These are phyloP conservation scores for Dascillus cervinus DNA, from an alignment of 2,888 invertebrate genomes.

Conservation along the genomic window DNA sequence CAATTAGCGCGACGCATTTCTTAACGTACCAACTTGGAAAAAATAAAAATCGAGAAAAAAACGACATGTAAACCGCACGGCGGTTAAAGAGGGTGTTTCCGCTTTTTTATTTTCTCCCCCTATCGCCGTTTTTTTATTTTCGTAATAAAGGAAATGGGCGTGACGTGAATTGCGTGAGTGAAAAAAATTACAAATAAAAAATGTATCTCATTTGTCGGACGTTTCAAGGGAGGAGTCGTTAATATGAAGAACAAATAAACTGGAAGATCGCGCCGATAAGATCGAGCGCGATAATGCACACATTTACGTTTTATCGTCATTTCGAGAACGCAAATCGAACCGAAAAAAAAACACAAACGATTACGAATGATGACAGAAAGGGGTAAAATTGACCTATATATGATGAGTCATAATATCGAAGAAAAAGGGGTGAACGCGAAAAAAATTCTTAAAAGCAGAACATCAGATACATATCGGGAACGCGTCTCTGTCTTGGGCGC, in stretches of 20 bases:
- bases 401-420: slow-evolving; percentile 20
- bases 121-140: slow-evolving; percentile 13
- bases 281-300: too few relatives aligned
- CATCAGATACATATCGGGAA: slow-evolving; percentile 4
- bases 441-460: slow-evolving; percentile 2
- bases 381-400: slow-evolving; percentile 20
- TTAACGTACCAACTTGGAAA: too few relatives aligned
- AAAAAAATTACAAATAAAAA: slow-evolving; percentile 39
- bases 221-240: slow-evolving; percentile 29
- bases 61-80: slow-evolving; percentile 7
- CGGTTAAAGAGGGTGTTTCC: slow-evolving; percentile 17
- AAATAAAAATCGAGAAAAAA: too few relatives aligned
- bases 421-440: slow-evolving; percentile 17
- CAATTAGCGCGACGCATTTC: too few relatives aligned
- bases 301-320: too few relatives aligned
- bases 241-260: slow-evolving; percentile 31
- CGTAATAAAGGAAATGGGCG: slow-evolving; percentile 36
- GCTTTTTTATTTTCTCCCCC: slow-evolving; percentile 13
- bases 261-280: slow-evolving; percentile 30
- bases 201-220: slow-evolving; percentile 31
- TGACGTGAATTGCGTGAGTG: slow-evolving; percentile 35
- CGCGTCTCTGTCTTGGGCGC: too few relatives aligned
- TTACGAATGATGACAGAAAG: slow-evolving; percentile 13
- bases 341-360: slow-evolving; percentile 8
- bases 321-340: too few relatives aligned